phyloP scores from a whole-genome alignment of 2,113 vertebrate genomes.

The Onychostruthus taczanowskii region DNA sequence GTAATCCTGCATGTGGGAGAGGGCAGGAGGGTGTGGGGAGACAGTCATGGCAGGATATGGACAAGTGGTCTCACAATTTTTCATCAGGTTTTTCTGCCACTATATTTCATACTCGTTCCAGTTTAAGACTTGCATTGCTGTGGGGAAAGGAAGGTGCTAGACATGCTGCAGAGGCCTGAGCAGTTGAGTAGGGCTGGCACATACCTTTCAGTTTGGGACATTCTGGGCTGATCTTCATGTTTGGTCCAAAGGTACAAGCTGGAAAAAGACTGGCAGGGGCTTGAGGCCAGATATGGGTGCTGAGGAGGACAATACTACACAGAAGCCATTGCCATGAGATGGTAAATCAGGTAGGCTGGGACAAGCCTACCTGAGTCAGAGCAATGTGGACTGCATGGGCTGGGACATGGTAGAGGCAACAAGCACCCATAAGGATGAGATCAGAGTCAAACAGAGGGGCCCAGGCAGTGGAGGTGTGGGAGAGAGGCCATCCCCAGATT shows the following conservation, averaged over 20 bases:
- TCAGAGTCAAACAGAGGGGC: neutral
- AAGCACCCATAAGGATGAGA: neutral
- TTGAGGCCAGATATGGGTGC: neutral
- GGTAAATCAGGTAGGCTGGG: neutral
- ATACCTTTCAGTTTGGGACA: neutral
- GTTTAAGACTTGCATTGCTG: neutral
- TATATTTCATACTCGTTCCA: neutral
- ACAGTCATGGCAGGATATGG: neutral
- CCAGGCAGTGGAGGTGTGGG: neutral
- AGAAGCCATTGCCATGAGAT: neutral
- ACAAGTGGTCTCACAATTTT: neutral
- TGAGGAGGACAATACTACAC: neutral
- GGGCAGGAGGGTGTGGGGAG: neutral
- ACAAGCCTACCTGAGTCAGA: neutral
- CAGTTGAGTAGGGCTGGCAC: neutral
- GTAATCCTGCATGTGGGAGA: neutral
- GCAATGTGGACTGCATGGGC: neutral
- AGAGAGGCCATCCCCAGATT: neutral
- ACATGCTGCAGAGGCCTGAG: neutral
- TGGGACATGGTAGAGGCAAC: rapidly evolving
- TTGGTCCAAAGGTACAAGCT: neutral
- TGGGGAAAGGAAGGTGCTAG: neutral
- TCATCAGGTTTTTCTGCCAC: neutral
- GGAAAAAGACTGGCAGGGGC: neutral
- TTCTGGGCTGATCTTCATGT: neutral